phyloP scores from a whole-genome alignment of 2,888 invertebrate genomes.

The Petrolisthes cinctipes region DNA sequence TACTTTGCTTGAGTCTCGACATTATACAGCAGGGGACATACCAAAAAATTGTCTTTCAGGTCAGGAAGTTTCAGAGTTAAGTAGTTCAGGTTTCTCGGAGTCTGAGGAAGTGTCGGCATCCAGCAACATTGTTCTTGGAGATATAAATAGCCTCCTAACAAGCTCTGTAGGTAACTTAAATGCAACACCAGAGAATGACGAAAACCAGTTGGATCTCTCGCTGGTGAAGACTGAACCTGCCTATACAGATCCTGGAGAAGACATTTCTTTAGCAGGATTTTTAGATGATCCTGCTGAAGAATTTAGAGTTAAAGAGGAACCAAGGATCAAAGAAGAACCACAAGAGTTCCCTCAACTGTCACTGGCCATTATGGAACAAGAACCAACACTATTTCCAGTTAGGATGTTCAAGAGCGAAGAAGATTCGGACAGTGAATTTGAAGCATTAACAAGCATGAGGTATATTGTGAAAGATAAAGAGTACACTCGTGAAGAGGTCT shows the following conservation, averaged over 20 bases:
- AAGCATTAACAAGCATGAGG: conserved; percentile 32
- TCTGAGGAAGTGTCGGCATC: conserved; percentile 5
- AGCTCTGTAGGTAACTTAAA: conserved; percentile 17
- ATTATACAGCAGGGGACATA: conserved; percentile 42
- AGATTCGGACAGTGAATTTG: conserved; percentile 6
- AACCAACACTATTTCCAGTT: conserved; percentile 20
- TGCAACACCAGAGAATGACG: background rate
- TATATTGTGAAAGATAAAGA: conserved; percentile 44
- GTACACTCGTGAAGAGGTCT: conserved; percentile 61
- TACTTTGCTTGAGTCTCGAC: conserved; percentile 51
- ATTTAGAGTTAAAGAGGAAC: conserved; percentile 45
- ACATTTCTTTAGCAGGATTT: conserved; percentile 27
- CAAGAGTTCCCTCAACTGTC: conserved; percentile 17
- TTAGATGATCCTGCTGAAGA: conserved; percentile 49
- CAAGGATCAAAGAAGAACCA: conserved; percentile 43
- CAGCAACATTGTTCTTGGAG: conserved; percentile 40
- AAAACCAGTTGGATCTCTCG: conserved; percentile 35
- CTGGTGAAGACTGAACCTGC: conserved; percentile 46
- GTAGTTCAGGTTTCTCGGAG: background rate
- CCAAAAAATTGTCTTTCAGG: conserved; percentile 54
- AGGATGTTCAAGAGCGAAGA: conserved; percentile 40
- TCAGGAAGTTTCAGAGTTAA: conserved; percentile 41
- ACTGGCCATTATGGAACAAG: background rate
- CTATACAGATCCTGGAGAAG: conserved; percentile 43
- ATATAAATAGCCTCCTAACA: conserved; percentile 34